Evolutionary conservation across 1,140 invertebrate species (phyloP), one percentile per base, ranked within the genome.

Genomic region (Pseudomyrmex dendroicus): DNA sequence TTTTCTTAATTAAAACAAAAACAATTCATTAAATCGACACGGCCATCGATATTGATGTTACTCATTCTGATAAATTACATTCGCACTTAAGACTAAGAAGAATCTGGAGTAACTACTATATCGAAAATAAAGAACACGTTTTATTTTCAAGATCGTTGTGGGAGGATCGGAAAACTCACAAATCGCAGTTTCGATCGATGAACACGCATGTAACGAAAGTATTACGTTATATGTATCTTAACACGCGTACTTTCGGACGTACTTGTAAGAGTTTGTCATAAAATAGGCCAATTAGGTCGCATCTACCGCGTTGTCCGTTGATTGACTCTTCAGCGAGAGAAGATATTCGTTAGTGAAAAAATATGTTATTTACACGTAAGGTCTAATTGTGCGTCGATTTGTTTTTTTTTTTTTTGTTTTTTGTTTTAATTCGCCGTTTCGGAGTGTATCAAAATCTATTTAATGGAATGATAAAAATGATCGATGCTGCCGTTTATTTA

Each of bases 311-410:
- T 7, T 87, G 52, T 76, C 35, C 64, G 52, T 83, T 76, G 17
- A 12, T 83, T 89, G 73, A 84, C 80, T 88, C 61, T 90, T 90
- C 74, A 88, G 90, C 82, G 83, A 90, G 91, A 91, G 89, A 89
- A 86, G 91, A 92, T 86, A 83, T 88, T 66, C 84, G 70, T 88
- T 90, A 91, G 93, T 94, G 93, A 93, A 94, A 94, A 94, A 94
- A 94, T 94, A 94, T 89, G 89, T 89, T 94, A 94, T 94, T 93
- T 94, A 93, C 93, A 94, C 89, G 89, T 91, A 91, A 91, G 84
- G 84, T 89, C 86, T 93, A 91, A 88, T 93, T 94, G 93, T 93
- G 93, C 93, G 91, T 93, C 88, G 85, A 91, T 91, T 91, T 78
- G 77, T 35, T 35, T 35, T 35, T 35, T 35, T 7, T 35, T 35